A percentile compares a stretch with the other conserved stretches of the same genome.
Evolutionary conservation across 2,797 vertebrate genomes (phyloP).

Genomic region (Mormyrops boulengeri): DNA sequence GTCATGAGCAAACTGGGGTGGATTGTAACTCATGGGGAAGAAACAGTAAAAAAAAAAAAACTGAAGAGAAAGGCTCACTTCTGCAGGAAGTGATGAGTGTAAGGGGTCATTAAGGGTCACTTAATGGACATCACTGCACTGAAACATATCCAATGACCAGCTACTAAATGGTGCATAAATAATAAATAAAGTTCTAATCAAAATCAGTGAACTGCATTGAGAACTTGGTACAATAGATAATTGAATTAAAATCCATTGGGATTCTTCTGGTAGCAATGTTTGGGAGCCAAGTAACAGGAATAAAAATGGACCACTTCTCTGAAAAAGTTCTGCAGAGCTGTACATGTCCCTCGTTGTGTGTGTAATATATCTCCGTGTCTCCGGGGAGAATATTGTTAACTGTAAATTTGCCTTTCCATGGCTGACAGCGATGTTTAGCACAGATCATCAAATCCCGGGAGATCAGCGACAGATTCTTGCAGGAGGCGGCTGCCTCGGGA

Average conservation of each 20-base stretch:
- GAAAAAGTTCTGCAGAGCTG: not conserved
- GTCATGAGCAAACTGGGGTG: not conserved
- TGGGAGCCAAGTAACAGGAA: not conserved
- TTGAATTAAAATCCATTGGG: not conserved
- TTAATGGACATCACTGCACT: not conserved
- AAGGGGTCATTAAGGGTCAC: not conserved
- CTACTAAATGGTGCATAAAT: not conserved
- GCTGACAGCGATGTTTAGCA: not conserved
- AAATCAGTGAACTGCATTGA: not conserved
- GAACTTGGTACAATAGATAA: not conserved
- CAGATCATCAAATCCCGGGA: not conserved
- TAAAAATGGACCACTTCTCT: not conserved
- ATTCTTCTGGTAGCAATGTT: not conserved
- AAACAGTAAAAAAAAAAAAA: not conserved
- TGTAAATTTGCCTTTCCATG: slow-evolving; percentile 5
- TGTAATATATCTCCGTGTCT: not conserved
- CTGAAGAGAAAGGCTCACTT: not conserved
- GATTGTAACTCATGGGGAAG: not conserved
- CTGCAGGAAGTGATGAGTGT: not conserved
- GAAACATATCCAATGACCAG: not conserved
- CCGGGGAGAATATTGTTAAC: not conserved
- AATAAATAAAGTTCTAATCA: not conserved
- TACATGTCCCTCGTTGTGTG: not conserved
- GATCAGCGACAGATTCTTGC: not conserved
- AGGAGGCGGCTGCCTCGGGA: not conserved